Evolutionary conservation across 2,888 invertebrate species (phyloP), one percentile per base, ranked within the genome.

Genomic region (Emesis furor): DNA sequence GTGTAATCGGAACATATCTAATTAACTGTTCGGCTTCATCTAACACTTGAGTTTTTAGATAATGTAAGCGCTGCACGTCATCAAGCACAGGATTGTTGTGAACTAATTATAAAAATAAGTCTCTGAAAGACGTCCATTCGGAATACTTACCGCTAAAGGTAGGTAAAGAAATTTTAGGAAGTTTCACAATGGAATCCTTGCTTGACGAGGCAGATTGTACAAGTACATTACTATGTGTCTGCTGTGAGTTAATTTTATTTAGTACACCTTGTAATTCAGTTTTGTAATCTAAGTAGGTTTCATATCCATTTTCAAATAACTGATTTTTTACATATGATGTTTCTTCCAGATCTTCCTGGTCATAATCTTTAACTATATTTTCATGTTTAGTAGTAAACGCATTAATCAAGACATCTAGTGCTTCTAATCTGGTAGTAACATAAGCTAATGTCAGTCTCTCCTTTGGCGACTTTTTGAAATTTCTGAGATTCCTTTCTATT

Each of bases 11-110:
- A 10, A 84, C 82, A 32, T 88, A 85, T n/a, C 86, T 74, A 24
- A 89, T 73, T 7, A 86, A 55, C 42, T 86, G 85, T 46, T 89
- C 88, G 7, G 89, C 87, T 67, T 89, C 85, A 10, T 86, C 86
- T 37, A 55, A 32, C 3, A 89, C 30, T 76, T 82, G 73, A 32
- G 75, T 78, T 59, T 89, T 89, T 12, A 88, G 65, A 68, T 89
- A 88, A 42, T 86, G 86, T 24, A 89, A 59, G 69, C 85, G 84
- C 78, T 89, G 87, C 5, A 87, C 85, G 67, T 86, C 73, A 37
- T 84, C 82, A 7, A 88, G 72, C 3, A 59, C 59, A 1, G 30
- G 5, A 62, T 88, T 87, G 12, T 85, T 81, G 59, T 88, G 83
- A 1, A 88, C 76, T 6, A 88, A 59, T 10, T 84, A 85, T 14